A percentile compares a stretch with the other conserved stretches of the same genome.
phyloP scores from a whole-genome alignment of 1,140 invertebrate genomes.

The Marisa cornuarietis region DNA sequence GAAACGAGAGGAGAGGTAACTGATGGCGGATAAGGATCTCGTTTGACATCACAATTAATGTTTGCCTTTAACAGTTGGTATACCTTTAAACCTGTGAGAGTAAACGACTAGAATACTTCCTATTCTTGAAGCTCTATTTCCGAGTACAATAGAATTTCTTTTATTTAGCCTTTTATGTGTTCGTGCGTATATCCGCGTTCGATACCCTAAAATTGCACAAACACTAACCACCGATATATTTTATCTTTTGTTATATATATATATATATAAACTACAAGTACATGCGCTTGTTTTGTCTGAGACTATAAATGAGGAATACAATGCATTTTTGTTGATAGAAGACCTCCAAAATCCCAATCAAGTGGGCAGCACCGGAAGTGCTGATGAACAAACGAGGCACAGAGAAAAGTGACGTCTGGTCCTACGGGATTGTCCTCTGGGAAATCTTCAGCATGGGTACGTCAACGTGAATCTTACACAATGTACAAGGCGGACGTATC shows the following conservation, averaged over 20 bases:
- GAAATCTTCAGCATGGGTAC: conserved; percentile 52
- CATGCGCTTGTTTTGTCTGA: background rate
- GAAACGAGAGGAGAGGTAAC: background rate
- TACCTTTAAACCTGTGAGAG: no score
- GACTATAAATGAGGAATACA: background rate
- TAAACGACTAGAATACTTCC: background rate
- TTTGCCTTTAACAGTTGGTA: no score
- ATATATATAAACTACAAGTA: background rate
- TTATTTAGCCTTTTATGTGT: background rate
- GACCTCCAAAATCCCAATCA: conserved; percentile 19
- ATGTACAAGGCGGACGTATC: no score
- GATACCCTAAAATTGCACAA: no score
- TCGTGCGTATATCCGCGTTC: background rate
- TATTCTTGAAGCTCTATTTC: no score
- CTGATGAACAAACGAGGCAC: conserved; percentile 26
- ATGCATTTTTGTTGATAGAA: background rate
- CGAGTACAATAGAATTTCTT: no score
- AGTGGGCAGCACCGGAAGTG: conserved; percentile 36
- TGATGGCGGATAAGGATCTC: background rate
- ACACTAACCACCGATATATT: background rate
- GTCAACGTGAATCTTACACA: background rate
- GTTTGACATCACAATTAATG: no score
- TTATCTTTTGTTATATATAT: background rate
- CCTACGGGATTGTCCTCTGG: conserved; percentile 53
- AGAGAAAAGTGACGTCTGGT: conserved; percentile 57